Percentiles rank a stretch among this genome's conserved stretches.
phyloP scores from a whole-genome alignment of 2,113 vertebrate species.

The Pomatostomus ruficeps region DNA sequence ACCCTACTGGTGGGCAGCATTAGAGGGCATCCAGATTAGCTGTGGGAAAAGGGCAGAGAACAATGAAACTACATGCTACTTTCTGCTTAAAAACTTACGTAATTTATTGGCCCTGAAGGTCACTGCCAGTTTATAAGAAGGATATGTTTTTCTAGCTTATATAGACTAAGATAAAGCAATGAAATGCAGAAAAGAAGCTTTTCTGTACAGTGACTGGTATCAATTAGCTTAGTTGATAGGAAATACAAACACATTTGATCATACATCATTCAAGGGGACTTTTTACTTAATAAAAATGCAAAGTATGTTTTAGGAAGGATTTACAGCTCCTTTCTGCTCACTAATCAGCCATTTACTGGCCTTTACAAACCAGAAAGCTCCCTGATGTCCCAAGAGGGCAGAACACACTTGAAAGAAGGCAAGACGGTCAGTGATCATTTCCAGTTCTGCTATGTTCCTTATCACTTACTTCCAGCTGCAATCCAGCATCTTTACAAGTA shows the following conservation, averaged over 20 bases:
- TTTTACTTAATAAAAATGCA: conserved; percentile 46
- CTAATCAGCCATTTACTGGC: conserved; percentile 40
- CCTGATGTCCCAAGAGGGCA: not conserved
- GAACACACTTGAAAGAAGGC: not conserved
- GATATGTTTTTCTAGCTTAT: not conserved
- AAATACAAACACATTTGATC: conserved; percentile 35
- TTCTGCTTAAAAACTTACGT: not conserved
- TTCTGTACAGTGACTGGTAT: not conserved
- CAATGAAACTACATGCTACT: not conserved
- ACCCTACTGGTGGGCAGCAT: not conserved
- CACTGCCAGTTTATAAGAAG: not conserved
- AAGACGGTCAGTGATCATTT: conserved; percentile 2
- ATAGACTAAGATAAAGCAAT: not conserved
- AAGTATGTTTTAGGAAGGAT: conserved; percentile 30
- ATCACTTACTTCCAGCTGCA: conserved; percentile 35
- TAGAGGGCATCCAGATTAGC: not conserved
- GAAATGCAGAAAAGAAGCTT: not conserved
- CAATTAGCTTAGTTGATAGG: conserved; percentile 13
- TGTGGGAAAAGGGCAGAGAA: not conserved
- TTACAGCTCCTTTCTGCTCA: conserved; percentile 31
- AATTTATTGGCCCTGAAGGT: not conserved
- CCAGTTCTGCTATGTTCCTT: not conserved
- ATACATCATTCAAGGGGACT: not conserved
- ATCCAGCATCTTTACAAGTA: not conserved
- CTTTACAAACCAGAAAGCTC: conserved; percentile 35